Evolutionary conservation across 2,797 vertebrate species (phyloP).

Genomic region (Danio kyathit): DNA sequence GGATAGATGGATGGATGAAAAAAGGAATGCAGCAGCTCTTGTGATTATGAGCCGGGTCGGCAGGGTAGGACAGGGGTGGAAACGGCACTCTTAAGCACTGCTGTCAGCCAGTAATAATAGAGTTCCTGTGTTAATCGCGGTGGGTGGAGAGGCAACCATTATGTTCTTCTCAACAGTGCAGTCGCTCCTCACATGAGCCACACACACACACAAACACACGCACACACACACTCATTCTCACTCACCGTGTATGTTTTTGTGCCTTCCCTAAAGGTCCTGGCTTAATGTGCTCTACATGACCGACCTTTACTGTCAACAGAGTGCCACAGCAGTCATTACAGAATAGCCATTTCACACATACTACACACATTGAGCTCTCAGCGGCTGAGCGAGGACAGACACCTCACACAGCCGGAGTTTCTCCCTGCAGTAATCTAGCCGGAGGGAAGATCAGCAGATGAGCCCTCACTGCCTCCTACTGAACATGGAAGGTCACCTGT

Average conservation of each 20-base stretch:
- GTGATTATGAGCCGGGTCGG: background rate
- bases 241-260: slow-evolving; percentile 29
- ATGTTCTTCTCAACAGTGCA: slow-evolving; percentile 65
- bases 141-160: slow-evolving; percentile 61
- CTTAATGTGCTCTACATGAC: slow-evolving; percentile 52
- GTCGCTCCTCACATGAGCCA: slow-evolving; percentile 10
- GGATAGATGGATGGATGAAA: background rate
- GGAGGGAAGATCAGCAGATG: slow-evolving; percentile 31
- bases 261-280: slow-evolving; percentile 53
- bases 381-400: slow-evolving; percentile 14
- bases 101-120: slow-evolving; percentile 74
- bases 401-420: slow-evolving; percentile 22
- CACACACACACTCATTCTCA: background rate
- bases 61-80: slow-evolving; percentile 44
- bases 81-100: slow-evolving; percentile 65
- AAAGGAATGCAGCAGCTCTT: background rate
- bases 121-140: slow-evolving; percentile 67
- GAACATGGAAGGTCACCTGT: slow-evolving; percentile 29
- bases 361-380: slow-evolving; percentile 36
- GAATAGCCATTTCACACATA: slow-evolving; percentile 29
- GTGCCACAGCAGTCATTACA: slow-evolving; percentile 40
- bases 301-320: slow-evolving; percentile 59
- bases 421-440: slow-evolving; percentile 15
- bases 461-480: slow-evolving; percentile 8
- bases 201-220: slow-evolving; percentile 25